These are phyloP conservation scores for Zapus hudsonius DNA, from an alignment of 2,113 vertebrate genomes.

Conservation along the genomic window DNA sequence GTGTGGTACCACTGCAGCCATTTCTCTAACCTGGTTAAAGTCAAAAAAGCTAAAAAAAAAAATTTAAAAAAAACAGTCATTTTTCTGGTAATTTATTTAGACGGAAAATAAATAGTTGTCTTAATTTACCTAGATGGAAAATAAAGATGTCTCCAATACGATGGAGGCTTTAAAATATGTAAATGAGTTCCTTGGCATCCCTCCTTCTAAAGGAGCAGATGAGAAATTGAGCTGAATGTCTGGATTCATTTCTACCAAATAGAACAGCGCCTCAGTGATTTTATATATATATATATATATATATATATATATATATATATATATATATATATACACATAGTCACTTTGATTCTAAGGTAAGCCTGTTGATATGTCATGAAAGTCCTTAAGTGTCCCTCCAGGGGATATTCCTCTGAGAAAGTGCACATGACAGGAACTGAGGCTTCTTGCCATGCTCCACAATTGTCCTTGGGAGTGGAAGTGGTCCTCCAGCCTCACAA, in stretches of 20 bases:
- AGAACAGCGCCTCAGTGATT: background rate
- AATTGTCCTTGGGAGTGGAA: background rate
- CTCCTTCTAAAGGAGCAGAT: background rate
- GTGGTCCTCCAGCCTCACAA: background rate
- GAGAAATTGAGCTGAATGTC: background rate
- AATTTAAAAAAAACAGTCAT: too few relatives aligned
- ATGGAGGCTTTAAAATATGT: background rate
- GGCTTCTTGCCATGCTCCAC: background rate
- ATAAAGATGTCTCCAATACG: background rate
- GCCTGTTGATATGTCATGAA: background rate
- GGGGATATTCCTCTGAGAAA: background rate
- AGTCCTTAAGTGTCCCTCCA: background rate
- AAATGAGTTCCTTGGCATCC: background rate
- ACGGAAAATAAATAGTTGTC: background rate
- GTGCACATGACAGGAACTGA: background rate
- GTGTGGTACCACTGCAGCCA: background rate
- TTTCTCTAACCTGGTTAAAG: background rate
- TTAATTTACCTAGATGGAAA: conserved; percentile 23
- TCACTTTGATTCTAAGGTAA: background rate
- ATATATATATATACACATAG: too few relatives aligned
- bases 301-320: too few relatives aligned
- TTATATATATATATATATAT: too few relatives aligned
- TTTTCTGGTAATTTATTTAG: background rate
- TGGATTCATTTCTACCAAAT: background rate
- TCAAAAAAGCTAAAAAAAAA: too few relatives aligned